Conservation (phyloP, 2,888 invertebrate genomes). For the Campoplex nolae region DNA sequence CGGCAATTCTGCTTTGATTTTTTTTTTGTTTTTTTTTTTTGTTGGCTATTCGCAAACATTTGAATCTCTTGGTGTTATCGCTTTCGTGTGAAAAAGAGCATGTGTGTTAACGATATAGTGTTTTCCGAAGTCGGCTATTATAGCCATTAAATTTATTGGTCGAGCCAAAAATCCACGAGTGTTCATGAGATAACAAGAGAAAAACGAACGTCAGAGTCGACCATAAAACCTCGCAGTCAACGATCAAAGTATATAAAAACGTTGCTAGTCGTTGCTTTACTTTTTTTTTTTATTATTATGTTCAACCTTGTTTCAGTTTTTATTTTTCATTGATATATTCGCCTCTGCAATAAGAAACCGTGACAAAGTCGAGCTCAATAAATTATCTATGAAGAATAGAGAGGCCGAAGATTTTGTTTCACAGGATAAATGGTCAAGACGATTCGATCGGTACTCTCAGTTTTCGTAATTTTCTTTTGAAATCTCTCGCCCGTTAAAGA, state of each 20-base stretch:
- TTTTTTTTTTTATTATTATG: background rate
- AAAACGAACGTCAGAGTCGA: slow-evolving; percentile 19
- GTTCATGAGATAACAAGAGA: slow-evolving; percentile 23
- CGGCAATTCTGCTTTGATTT: slow-evolving; percentile 14
- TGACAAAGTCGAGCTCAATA: background rate
- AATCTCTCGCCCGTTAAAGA: background rate
- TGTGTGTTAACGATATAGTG: slow-evolving; percentile 10
- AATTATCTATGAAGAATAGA: background rate
- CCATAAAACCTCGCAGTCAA: slow-evolving; percentile 20
- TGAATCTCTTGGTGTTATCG: slow-evolving; percentile 31
- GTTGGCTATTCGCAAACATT: slow-evolving; percentile 12
- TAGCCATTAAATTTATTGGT: slow-evolving; percentile 47
- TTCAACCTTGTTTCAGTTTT: background rate
- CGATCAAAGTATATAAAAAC: slow-evolving; percentile 19
- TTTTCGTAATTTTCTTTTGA: background rate
- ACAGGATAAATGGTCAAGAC: background rate
- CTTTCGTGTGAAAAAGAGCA: slow-evolving; percentile 5
- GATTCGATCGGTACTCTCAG: background rate
- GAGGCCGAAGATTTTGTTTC: background rate
- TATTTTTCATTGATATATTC: background rate
- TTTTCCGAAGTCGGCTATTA: slow-evolving; percentile 9
- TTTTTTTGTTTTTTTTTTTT: slow-evolving; percentile 23
- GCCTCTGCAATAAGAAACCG: background rate
- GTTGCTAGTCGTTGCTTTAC: background rate
- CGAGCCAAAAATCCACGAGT: slow-evolving; percentile 14